Evolutionary conservation across 2,888 invertebrate genomes (phyloP), one percentile per base, ranked within the genome.

Genomic region (Hirtodrosophila duncani): DNA sequence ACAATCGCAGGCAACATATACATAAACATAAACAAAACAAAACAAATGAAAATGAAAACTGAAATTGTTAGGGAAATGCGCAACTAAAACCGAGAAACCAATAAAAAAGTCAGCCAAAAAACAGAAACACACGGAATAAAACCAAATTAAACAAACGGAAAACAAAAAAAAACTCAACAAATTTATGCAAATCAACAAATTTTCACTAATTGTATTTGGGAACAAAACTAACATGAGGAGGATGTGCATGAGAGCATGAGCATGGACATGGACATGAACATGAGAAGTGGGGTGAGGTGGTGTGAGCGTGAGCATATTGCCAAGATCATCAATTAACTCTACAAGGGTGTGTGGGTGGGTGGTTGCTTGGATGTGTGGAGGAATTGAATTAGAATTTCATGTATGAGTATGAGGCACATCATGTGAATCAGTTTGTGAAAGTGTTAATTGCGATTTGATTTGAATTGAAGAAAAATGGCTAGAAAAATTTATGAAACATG

Each of bases 41-140:
- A 24, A 24, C 34, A 45, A 38, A 16, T 23, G 8, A 11, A 26
- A 26, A 26, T 7, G 13, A 3, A 48, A 43, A 16, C 30, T 45
- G 23, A 34, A 41, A 66, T 75, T n/a, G n/a, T n/a, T n/a, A n/a
- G 63, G 77, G 50, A 72, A 77, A 72, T 72, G 67, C 78, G 71
- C 70, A 72, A 69, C 53, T 61, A 67, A 67, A 69, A 58, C 62
- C 78, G 77, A 72, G 69, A 67, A 69, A 58, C 62, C 78, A 72
- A 72, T 72, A 78, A 72, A 72, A 72, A 72, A 78, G 78, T 72
- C 71, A 56, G 48, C 23, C 33, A 16, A 18, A 24, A 42, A 49
- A 61, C 41, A 43, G 42, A 50, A 45, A 52, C 41, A 31, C 11
- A 42, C 29, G 1, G 13, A 33, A 23, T 31, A 23, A 7, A 13